These are phyloP conservation scores for Hesperophylax magnus DNA, from an alignment of 1,140 invertebrate genomes.

Conservation along the genomic window DNA sequence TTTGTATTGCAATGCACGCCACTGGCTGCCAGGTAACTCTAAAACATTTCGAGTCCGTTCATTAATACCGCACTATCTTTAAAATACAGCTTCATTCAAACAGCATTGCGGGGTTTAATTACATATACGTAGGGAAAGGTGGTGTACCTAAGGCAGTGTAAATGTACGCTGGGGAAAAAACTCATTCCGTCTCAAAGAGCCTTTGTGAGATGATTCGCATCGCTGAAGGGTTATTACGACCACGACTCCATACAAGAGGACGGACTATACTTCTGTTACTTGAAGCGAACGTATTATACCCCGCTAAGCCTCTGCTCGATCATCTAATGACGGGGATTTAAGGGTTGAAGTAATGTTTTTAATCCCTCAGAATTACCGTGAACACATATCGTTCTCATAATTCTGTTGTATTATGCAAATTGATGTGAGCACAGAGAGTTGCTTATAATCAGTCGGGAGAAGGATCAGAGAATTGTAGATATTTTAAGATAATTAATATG, in stretches of 20 bases:
- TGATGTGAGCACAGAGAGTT: background rate
- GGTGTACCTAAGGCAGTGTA: background rate
- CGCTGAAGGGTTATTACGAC: conserved; percentile 31
- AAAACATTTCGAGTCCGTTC: conserved; percentile 30
- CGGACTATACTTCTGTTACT: background rate
- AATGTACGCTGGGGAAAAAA: conserved; percentile 28
- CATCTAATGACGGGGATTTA: background rate
- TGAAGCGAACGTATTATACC: background rate
- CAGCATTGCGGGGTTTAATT: background rate
- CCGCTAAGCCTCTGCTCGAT: background rate
- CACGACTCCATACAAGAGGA: conserved; percentile 9
- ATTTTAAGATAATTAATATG: too few relatives aligned
- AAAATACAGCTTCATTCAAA: background rate
- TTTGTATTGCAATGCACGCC: too few relatives aligned
- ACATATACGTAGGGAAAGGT: background rate
- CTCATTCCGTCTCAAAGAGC: conserved; percentile 13
- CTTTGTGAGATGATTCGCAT: conserved; percentile 38
- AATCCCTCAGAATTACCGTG: background rate
- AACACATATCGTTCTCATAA: background rate
- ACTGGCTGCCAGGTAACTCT: too few relatives aligned
- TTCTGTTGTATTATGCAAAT: background rate
- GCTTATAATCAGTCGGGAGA: background rate
- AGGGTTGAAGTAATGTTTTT: background rate
- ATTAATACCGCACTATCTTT: conserved; percentile 1
- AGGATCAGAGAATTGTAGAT: too few relatives aligned